Evolutionary conservation across 1,140 invertebrate genomes (phyloP), one percentile per base, ranked within the genome.

Genomic region (Tetramorium parvispinum): DNA sequence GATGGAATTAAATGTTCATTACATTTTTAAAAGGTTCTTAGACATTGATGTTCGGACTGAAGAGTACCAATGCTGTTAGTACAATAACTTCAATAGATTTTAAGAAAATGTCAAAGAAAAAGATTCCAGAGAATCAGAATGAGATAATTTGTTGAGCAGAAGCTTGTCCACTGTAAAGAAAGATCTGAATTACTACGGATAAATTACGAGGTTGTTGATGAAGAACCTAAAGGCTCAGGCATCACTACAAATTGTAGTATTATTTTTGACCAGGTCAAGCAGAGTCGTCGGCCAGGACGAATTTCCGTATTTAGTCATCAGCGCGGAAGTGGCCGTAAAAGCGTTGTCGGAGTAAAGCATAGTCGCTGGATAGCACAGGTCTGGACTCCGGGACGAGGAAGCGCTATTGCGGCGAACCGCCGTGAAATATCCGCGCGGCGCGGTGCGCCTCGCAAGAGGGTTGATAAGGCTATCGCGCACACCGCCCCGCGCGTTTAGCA

Each of bases 401-500:
- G 40, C 66, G 73, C 53, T 90, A 88, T 91, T 88, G 89, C 65
- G 89, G 89, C 81, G 81, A 85, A 77, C 89, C 88, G 70, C 77
- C 70, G 87, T 88, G 59, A 86, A 90, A 90, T 88, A 90, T 87
- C 85, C 86, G 87, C 61, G 71, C 32, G 83, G 71, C 71, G 63
- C 68, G 73, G 73, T 63, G 59, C 51, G 73, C 86, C 88, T 88
- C 91, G 92, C 91, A 92, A 93, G 92, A 91, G 93, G 93, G 91
- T 91, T 94, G 94, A 94, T 95, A 95, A 95, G 94, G 94, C 94
- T 94, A 95, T 94, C 94, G 90, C 85, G 94, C 93, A 91, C 93
- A 95, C 93, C 89, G 87, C 89, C 93, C 93, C 91, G 89, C 93
- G 93, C 93, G 93, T 95, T 95, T 95, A 95, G 94, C 95, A 95